These are phyloP conservation scores for Empidonax traillii DNA, from an alignment of 2,113 vertebrate species.

Conservation along the genomic window DNA sequence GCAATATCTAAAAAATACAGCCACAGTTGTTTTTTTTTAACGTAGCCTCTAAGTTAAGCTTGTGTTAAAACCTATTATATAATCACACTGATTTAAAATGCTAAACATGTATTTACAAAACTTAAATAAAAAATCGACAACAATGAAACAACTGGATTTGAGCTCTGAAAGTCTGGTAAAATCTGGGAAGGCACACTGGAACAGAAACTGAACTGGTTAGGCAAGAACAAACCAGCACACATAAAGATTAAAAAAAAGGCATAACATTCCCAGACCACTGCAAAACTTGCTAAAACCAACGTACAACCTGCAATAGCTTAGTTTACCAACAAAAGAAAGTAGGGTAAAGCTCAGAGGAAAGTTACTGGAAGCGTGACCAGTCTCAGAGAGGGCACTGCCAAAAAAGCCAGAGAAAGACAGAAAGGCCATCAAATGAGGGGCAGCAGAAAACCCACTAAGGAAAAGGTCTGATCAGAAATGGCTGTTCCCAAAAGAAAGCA, in stretches of 20 bases:
- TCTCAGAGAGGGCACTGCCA: background rate
- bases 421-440: background rate
- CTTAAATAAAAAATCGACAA: background rate
- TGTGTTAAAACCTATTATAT: constrained; percentile 25
- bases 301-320: background rate
- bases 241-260: background rate
- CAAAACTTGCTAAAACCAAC: background rate
- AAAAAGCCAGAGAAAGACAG: background rate
- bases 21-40: background rate
- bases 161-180: background rate
- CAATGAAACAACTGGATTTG: background rate
- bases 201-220: constrained; percentile 4
- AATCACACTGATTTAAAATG: constrained; percentile 27
- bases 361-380: background rate
- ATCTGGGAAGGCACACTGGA: background rate
- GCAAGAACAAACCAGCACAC: background rate
- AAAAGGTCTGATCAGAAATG: background rate
- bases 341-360: background rate
- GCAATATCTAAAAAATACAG: background rate
- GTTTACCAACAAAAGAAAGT: background rate
- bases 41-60: constrained; percentile 9
- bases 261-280: background rate
- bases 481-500: background rate
- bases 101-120: constrained; percentile 16
- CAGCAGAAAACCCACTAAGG: background rate